Conservation (phyloP, 2,797 vertebrate genomes). For the Ambastaia sidthimunki region DNA sequence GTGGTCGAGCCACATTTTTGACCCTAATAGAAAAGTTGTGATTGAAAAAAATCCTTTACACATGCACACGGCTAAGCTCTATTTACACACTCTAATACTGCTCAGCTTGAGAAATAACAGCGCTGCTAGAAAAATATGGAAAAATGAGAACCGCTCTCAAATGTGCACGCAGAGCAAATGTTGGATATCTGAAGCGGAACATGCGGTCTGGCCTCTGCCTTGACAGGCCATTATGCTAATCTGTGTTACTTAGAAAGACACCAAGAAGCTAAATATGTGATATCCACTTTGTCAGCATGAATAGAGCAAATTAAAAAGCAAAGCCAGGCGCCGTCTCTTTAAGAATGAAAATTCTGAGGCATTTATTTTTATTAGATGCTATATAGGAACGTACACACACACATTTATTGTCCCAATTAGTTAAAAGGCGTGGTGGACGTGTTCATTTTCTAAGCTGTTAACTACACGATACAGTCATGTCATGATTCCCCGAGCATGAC, state of each 20-base stretch:
- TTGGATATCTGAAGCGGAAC: conserved; percentile 66
- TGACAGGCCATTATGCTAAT: conserved; percentile 77
- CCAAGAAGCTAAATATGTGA: conserved; percentile 72
- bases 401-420: conserved; percentile 37
- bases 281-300: conserved; percentile 66
- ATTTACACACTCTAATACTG: conserved; percentile 25
- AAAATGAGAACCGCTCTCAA: conserved; percentile 64
- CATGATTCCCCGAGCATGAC: conserved; percentile 44
- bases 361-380: conserved; percentile 73
- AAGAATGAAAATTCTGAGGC: conserved; percentile 67
- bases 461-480: conserved; percentile 59
- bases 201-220: conserved; percentile 64
- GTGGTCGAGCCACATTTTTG: background rate
- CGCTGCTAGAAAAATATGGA: conserved; percentile 52
- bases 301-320: conserved; percentile 71
- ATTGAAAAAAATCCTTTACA: conserved; percentile 17
- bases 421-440: conserved; percentile 55
- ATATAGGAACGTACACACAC: conserved; percentile 47
- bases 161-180: conserved; percentile 68
- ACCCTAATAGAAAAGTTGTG: background rate
- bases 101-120: conserved; percentile 59
- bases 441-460: conserved; percentile 64
- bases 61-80: background rate
- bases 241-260: conserved; percentile 74
- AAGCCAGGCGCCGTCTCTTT: conserved; percentile 54